phyloP scores from a whole-genome alignment of 2,797 vertebrate genomes.

The Erithacus rubecula region DNA sequence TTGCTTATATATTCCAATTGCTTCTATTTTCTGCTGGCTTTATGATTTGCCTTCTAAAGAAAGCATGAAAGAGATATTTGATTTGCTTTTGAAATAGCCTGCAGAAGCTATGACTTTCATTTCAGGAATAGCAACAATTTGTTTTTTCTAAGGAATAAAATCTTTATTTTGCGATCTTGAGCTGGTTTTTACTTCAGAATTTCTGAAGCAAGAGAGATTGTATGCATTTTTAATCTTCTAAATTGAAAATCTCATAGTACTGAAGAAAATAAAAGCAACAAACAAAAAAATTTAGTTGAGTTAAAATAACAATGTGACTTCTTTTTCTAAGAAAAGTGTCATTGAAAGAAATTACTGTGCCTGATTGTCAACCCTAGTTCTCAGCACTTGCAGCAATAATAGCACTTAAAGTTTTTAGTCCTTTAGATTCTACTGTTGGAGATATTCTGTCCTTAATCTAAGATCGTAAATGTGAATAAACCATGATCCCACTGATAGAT shows the following conservation, averaged over 20 bases:
- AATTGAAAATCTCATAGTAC: background rate
- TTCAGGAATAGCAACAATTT: background rate
- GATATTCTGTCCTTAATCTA: background rate
- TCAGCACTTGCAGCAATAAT: background rate
- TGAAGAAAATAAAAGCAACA: background rate
- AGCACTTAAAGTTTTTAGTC: background rate
- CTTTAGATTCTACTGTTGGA: background rate
- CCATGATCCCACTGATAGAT: background rate
- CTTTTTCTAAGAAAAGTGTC: background rate
- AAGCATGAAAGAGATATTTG: slow-evolving; percentile 8
- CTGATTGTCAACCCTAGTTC: background rate
- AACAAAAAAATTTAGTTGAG: background rate
- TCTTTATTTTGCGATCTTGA: background rate
- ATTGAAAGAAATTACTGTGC: background rate
- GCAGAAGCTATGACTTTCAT: background rate
- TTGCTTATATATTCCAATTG: slow-evolving; percentile 17
- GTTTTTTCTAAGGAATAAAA: background rate
- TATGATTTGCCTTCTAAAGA: slow-evolving; percentile 2
- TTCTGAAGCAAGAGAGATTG: background rate
- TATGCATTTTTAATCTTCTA: background rate
- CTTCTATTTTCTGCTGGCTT: slow-evolving; percentile 30
- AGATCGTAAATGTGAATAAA: background rate
- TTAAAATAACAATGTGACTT: background rate
- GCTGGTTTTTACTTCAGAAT: background rate
- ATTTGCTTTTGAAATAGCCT: background rate